Evolutionary conservation across 2,888 invertebrate genomes (phyloP).

Genomic region (Ctenicera cuprea): DNA sequence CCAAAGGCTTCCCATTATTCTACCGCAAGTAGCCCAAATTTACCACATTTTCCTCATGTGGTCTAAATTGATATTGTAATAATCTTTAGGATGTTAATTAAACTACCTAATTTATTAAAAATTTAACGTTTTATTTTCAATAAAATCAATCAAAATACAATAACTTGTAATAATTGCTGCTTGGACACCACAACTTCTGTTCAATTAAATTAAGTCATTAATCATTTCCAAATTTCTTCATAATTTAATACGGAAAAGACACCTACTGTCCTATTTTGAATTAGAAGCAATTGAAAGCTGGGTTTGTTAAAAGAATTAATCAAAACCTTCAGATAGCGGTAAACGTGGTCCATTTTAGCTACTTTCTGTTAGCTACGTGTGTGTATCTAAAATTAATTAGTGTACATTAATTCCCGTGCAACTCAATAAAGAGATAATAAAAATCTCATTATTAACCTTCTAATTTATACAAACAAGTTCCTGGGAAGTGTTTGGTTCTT

Average conservation of each 20-base stretch:
- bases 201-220: background rate
- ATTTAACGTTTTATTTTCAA: too few species aligned
- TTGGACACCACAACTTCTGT: too few species aligned
- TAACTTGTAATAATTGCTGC: too few species aligned
- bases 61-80: too few species aligned
- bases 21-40: background rate
- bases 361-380: background rate
- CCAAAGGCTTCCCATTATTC: background rate
- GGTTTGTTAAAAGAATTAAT: background rate
- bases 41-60: too few species aligned
- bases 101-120: too few species aligned
- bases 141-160: too few species aligned
- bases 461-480: conserved; percentile 42
- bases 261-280: conserved; percentile 5
- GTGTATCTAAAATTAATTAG: conserved; percentile 12
- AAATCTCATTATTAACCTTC: conserved; percentile 40
- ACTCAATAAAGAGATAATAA: conserved; percentile 21
- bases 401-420: conserved; percentile 14
- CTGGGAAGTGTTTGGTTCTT: conserved; percentile 45
- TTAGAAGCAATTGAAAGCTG: background rate
- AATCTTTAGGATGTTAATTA: too few species aligned
- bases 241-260: conserved; percentile 5
- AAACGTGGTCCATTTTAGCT: background rate
- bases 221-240: background rate
- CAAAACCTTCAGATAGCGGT: conserved; percentile 6